Conservation (phyloP, 1,140 invertebrate species). For the Bombus picipes region DNA sequence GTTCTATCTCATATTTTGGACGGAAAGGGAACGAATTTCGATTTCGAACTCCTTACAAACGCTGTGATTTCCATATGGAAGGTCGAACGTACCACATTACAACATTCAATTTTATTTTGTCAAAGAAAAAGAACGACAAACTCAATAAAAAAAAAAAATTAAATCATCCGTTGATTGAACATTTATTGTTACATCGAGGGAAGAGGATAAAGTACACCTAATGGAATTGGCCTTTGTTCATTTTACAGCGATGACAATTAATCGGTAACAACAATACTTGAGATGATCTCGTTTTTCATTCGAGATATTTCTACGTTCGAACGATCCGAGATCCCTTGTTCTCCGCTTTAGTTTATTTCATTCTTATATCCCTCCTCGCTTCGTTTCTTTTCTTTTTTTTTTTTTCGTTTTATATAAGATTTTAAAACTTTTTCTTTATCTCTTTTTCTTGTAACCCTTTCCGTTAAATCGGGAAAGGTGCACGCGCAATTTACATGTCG, state of each 20-base stretch:
- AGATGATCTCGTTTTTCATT: conserved; percentile 50
- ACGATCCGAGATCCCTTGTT: conserved; percentile 53
- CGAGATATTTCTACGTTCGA: conserved; percentile 54
- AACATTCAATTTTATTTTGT: conserved; percentile 50
- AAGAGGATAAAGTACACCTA: conserved; percentile 59
- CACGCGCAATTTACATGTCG: conserved; percentile 32
- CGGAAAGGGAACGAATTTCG: conserved; percentile 30
- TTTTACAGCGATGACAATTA: conserved; percentile 66
- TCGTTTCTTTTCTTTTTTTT: background rate
- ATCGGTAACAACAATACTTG: conserved; percentile 49
- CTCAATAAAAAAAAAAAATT: conserved; percentile 16
- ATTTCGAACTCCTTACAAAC: background rate
- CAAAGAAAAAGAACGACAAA: conserved; percentile 17
- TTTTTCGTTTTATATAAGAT: background rate
- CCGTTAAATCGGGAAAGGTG: background rate
- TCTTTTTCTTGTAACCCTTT: background rate
- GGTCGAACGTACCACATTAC: background rate
- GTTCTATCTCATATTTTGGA: conserved; percentile 7
- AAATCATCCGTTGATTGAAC: conserved; percentile 68
- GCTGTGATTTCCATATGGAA: background rate
- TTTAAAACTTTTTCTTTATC: background rate
- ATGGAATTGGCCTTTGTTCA: conserved; percentile 59
- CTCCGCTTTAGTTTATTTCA: background rate
- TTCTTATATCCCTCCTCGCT: conserved; percentile 13
- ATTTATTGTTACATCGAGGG: conserved; percentile 70